A percentile compares a stretch with the other conserved stretches of the same genome.
Conservation (phyloP, 2,113 vertebrate genomes). For the Mohoua ochrocephala region DNA sequence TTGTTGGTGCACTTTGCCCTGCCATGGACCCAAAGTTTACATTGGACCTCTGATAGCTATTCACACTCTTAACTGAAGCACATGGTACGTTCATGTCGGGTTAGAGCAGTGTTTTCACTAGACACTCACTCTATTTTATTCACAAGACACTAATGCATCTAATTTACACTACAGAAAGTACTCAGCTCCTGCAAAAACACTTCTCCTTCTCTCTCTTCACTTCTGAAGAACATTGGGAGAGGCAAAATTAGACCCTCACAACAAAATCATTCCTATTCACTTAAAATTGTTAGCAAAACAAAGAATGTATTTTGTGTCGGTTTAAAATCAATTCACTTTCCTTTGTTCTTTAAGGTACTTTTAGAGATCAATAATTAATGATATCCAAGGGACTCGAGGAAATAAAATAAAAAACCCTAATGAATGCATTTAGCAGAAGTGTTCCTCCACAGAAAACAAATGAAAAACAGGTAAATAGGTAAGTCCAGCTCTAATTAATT, state of each 20-base stretch:
- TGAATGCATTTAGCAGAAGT: neutral
- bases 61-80: neutral
- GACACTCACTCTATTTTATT: neutral
- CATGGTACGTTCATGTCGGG: accelerated
- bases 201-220: neutral
- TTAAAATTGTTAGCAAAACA: neutral
- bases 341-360: neutral
- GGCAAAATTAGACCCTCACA: neutral
- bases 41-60: neutral
- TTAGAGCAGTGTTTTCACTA: neutral
- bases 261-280: neutral
- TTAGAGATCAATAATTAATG: neutral
- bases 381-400: neutral
- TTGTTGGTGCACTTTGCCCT: neutral
- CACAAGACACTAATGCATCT: neutral
- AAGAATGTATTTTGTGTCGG: neutral
- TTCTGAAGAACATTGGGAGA: neutral
- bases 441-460: neutral
- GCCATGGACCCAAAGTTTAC: neutral
- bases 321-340: neutral
- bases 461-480: neutral
- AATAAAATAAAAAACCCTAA: neutral
- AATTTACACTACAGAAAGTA: neutral
- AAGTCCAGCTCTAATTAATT: neutral
- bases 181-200: neutral